A percentile compares a stretch with the other conserved stretches of the same genome.
Conservation (phyloP, 2,797 vertebrate species). For the Triplophysa yarkandensis region DNA sequence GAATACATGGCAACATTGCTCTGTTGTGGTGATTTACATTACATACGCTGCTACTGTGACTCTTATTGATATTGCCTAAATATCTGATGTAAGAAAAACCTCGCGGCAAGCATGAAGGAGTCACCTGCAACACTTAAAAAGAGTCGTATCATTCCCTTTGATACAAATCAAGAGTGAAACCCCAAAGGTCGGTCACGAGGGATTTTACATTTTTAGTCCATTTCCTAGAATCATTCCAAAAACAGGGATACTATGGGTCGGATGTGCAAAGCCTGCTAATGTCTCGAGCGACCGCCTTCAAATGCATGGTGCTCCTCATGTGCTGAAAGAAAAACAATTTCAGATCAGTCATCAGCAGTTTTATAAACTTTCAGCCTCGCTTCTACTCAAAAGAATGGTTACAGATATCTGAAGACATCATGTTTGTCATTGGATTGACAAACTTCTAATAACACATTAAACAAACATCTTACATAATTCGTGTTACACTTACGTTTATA, state of each 20-base stretch:
- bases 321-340: slow-evolving; percentile 72
- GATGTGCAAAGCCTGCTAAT: slow-evolving; percentile 75
- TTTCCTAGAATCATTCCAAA: slow-evolving; percentile 47
- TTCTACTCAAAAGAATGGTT: not conserved
- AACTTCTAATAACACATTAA: not conserved
- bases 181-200: slow-evolving; percentile 51
- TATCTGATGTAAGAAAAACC: slow-evolving; percentile 10
- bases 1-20: slow-evolving; percentile 23
- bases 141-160: slow-evolving; percentile 33
- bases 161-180: slow-evolving; percentile 45
- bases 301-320: slow-evolving; percentile 95
- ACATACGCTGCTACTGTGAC: slow-evolving; percentile 45
- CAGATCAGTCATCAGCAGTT: slow-evolving; percentile 27
- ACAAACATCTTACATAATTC: not conserved
- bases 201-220: slow-evolving; percentile 44
- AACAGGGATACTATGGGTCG: slow-evolving; percentile 35
- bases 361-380: not conserved
- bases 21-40: slow-evolving; percentile 36
- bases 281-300: slow-evolving; percentile 87
- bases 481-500: slow-evolving; percentile 90
- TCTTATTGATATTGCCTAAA: slow-evolving; percentile 42
- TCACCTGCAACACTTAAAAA: slow-evolving; percentile 38
- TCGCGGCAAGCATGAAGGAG: slow-evolving; percentile 17
- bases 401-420: not conserved
- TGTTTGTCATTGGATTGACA: not conserved